Percentiles rank a stretch among this genome's conserved stretches.
These are phyloP conservation scores for Oreochromis mossambicus DNA, from an alignment of 2,797 vertebrate genomes.

Conservation along the genomic window DNA sequence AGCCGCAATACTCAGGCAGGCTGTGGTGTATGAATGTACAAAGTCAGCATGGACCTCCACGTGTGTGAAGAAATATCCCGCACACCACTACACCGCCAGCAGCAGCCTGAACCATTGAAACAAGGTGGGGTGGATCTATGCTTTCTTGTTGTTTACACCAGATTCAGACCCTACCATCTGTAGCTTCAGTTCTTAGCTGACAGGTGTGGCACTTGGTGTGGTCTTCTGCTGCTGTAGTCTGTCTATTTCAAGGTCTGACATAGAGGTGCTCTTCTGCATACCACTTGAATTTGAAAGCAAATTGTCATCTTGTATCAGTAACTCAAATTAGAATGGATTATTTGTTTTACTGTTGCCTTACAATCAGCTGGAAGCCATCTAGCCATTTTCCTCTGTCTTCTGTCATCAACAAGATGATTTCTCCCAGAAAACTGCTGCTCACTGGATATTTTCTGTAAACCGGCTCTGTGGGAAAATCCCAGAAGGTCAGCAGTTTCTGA, in stretches of 20 bases:
- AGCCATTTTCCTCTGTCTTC: not conserved
- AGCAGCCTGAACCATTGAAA: not conserved
- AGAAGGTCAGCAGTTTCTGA: not conserved
- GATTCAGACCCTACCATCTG: not conserved
- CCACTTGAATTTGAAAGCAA: not conserved
- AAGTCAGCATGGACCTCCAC: not conserved
- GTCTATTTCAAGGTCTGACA: no score
- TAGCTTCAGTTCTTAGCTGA: not conserved
- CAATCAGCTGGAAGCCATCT: not conserved
- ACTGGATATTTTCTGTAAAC: not conserved
- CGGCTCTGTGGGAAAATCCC: not conserved
- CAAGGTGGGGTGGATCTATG: not conserved
- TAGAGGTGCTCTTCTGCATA: not conserved
- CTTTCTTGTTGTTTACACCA: not conserved
- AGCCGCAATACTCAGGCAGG: not conserved
- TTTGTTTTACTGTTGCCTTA: not conserved
- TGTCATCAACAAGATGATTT: not conserved
- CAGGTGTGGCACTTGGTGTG: not conserved
- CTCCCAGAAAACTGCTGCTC: not conserved
- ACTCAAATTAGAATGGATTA: not conserved
- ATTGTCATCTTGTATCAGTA: not conserved
- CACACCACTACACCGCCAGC: not conserved
- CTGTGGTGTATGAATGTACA: not conserved
- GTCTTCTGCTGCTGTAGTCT: not conserved
- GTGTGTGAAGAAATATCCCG: not conserved